Percentiles rank a stretch among this genome's conserved stretches.
Evolutionary conservation across 2,797 vertebrate species (phyloP).

Genomic region (Tiaroga cobitis): DNA sequence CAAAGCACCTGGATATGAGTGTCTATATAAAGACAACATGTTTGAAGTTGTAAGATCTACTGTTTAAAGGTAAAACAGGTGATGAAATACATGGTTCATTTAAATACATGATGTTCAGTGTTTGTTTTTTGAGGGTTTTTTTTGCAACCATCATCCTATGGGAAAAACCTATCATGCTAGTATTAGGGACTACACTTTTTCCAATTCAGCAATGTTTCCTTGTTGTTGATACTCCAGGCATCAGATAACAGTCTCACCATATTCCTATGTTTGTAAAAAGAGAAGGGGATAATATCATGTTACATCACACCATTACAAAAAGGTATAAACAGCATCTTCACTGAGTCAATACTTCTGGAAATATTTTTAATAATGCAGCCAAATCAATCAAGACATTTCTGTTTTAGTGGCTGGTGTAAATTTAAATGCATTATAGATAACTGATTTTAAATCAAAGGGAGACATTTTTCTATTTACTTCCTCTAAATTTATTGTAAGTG

Average conservation of each 20-base stretch:
- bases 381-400: neutral
- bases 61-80: neutral
- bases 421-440: neutral
- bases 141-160: neutral
- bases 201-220: constrained; percentile 72
- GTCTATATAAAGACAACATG: neutral
- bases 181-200: constrained; percentile 66
- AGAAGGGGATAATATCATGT: neutral
- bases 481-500: neutral
- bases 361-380: neutral
- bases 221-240: constrained; percentile 73
- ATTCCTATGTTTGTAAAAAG: constrained; percentile 67
- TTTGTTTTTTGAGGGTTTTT: neutral
- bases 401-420: neutral
- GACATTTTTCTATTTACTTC: neutral
- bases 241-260: constrained; percentile 71
- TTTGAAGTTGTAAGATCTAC: neutral
- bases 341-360: neutral
- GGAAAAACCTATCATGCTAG: neutral
- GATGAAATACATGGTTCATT: neutral
- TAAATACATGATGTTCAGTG: neutral
- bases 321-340: neutral
- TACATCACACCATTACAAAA: constrained; percentile 1
- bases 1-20: neutral
- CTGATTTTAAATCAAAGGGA: neutral